These are phyloP conservation scores for Collichthys lucidus DNA, from an alignment of 2,113 vertebrate genomes.

Conservation along the genomic window DNA sequence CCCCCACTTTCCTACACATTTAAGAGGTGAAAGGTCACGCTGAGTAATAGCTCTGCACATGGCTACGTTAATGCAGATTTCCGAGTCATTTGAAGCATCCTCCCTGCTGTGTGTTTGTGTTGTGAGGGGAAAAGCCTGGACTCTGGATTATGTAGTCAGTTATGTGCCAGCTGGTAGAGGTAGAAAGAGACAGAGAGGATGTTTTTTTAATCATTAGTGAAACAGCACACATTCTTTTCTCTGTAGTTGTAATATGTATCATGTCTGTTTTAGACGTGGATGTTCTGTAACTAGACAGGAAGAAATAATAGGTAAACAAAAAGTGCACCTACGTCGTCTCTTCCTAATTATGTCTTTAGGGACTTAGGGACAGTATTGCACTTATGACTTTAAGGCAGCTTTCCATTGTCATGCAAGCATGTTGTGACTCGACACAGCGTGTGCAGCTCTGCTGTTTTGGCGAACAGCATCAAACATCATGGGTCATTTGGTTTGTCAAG, in stretches of 20 bases:
- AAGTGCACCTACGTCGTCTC: neutral
- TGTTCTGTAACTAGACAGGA: neutral
- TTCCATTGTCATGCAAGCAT: conserved; percentile 6
- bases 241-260: neutral
- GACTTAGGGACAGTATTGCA: neutral
- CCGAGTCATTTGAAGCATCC: conserved; percentile 27
- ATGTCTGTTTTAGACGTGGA: neutral
- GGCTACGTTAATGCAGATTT: conserved; percentile 31
- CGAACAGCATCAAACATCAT: neutral
- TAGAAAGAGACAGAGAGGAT: conserved; percentile 59
- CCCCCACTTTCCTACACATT: neutral
- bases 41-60: conserved; percentile 39
- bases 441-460: neutral
- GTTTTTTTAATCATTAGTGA: conserved; percentile 72
- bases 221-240: conserved; percentile 10
- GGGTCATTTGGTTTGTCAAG: neutral
- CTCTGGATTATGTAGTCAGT: conserved; percentile 75
- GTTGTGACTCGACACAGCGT: conserved; percentile 29
- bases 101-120: conserved; percentile 26
- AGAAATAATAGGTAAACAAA: too few species aligned
- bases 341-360: conserved; percentile 7
- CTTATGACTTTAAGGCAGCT: neutral
- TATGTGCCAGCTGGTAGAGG: conserved; percentile 77
- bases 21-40: conserved; percentile 15
- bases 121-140: conserved; percentile 62